These are phyloP conservation scores for Drosophila chauvacae DNA, from an alignment of 1,140 invertebrate species.

Conservation along the genomic window DNA sequence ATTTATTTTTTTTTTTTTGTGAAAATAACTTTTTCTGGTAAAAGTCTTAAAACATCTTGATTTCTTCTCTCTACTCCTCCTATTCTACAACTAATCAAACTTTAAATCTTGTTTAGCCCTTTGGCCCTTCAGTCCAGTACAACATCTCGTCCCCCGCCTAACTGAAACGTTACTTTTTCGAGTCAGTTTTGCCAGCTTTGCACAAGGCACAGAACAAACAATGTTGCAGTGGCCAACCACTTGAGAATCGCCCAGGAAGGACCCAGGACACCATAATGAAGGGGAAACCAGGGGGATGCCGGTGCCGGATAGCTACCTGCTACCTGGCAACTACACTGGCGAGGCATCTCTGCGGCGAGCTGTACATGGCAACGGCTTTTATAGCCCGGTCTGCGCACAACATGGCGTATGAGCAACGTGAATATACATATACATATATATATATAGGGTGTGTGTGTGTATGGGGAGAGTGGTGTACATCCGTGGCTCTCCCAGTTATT, in stretches of 20 bases:
- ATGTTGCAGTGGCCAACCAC: constrained; percentile 40
- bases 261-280: constrained; percentile 25
- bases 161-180: constrained; percentile 41
- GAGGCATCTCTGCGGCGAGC: constrained; percentile 50
- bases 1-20: too few relatives aligned
- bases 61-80: background rate
- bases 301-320: constrained; percentile 8
- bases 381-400: constrained; percentile 74
- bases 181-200: constrained; percentile 31
- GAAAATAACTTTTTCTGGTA: background rate
- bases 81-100: constrained; percentile 36
- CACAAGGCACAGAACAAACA: constrained; percentile 33
- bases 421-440: background rate
- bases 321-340: constrained; percentile 63
- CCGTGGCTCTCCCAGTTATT: constrained; percentile 63
- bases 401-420: constrained; percentile 73
- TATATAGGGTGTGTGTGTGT: background rate
- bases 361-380: constrained; percentile 78
- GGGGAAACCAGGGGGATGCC: background rate
- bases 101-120: constrained; percentile 44
- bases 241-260: constrained; percentile 27
- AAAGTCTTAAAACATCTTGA: background rate
- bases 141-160: constrained; percentile 24
- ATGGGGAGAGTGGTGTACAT: constrained; percentile 3
- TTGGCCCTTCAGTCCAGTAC: constrained; percentile 22